Evolutionary conservation across 2,888 invertebrate species (phyloP).

Genomic region (Xylocampa areola): DNA sequence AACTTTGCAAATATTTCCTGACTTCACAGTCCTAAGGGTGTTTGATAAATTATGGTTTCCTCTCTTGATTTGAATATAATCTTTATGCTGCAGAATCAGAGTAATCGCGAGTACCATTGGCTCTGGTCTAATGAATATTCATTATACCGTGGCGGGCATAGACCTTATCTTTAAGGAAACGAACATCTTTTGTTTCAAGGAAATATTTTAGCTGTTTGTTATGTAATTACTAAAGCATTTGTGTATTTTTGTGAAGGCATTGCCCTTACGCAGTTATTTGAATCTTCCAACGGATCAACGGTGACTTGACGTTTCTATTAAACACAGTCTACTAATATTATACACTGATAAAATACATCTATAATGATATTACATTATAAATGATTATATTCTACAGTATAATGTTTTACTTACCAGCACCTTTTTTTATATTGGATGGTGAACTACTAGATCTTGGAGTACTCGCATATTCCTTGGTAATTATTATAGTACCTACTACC

Average conservation of each 20-base stretch:
- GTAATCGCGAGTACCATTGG: slow-evolving; percentile 25
- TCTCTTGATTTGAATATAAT: slow-evolving; percentile 14
- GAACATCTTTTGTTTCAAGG: slow-evolving; percentile 54
- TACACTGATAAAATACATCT: no score
- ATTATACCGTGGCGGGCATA: slow-evolving; percentile 48
- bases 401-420: no score
- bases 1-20: neutral
- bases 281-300: neutral
- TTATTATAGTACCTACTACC: no score
- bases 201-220: slow-evolving; percentile 46
- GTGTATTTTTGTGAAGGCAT: slow-evolving; percentile 31
- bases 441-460: no score
- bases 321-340: no score
- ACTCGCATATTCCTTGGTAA: no score
- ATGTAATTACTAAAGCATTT: slow-evolving; percentile 46
- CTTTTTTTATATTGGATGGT: no score
- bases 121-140: slow-evolving; percentile 58
- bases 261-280: slow-evolving; percentile 31
- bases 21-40: slow-evolving; percentile 2
- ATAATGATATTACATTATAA: no score
- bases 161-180: slow-evolving; percentile 55
- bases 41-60: slow-evolving; percentile 6
- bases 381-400: no score
- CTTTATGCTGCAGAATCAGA: slow-evolving; percentile 25
- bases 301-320: neutral